These are phyloP conservation scores for Nipponia nippon DNA, from an alignment of 2,113 vertebrate genomes.

Conservation along the genomic window DNA sequence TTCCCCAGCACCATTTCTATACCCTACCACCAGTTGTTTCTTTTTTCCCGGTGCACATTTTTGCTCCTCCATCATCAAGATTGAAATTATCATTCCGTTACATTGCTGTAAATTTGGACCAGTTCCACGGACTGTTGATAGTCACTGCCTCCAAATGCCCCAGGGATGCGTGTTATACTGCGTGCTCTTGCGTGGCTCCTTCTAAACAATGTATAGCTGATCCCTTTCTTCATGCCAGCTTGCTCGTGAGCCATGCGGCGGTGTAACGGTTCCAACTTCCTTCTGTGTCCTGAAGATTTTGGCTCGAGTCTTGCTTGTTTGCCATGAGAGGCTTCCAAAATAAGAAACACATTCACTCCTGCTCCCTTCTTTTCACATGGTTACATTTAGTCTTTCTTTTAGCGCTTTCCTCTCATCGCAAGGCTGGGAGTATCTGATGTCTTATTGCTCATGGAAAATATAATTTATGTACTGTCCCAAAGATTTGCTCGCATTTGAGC, in stretches of 20 bases:
- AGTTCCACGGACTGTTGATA: slow-evolving; percentile 5
- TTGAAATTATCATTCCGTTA: not conserved
- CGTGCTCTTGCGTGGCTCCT: slow-evolving; percentile 1
- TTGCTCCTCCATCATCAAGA: not conserved
- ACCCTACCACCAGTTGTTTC: not conserved
- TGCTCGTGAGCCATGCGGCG: not conserved
- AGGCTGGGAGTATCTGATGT: not conserved
- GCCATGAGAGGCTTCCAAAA: slow-evolving; percentile 50
- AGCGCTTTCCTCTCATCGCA: not conserved
- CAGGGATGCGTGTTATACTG: not conserved
- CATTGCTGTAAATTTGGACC: not conserved
- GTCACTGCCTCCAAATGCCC: not conserved
- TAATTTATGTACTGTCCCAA: not conserved
- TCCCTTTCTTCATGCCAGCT: slow-evolving; percentile 12
- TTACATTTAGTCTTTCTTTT: slow-evolving; percentile 23
- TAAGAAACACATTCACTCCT: slow-evolving; percentile 23
- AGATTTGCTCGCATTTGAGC: not conserved
- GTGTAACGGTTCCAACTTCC: not conserved
- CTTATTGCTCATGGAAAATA: not conserved
- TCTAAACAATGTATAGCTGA: slow-evolving; percentile 19
- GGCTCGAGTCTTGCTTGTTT: slow-evolving; percentile 32
- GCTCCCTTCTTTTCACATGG: slow-evolving; percentile 4
- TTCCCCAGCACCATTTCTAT: not conserved
- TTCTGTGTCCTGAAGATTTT: slow-evolving; percentile 42
- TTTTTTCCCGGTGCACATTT: not conserved